phyloP scores from a whole-genome alignment of 2,797 vertebrate genomes.

The Danio albolineatus region DNA sequence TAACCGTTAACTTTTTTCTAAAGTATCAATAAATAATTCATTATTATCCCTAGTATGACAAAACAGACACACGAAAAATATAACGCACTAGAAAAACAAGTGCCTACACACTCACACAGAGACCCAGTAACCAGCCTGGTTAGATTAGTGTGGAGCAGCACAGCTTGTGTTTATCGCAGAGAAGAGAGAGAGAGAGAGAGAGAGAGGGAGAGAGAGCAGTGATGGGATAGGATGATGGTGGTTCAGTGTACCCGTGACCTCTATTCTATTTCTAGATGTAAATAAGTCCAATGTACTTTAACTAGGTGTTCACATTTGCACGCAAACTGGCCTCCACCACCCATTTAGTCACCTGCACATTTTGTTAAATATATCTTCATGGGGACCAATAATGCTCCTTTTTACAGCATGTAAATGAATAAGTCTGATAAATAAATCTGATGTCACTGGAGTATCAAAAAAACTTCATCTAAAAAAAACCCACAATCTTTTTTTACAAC shows the following conservation, averaged over 20 bases:
- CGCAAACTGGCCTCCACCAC: slow-evolving; percentile 20
- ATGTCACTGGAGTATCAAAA: too few species aligned
- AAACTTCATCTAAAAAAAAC: too few species aligned
- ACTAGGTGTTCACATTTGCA: slow-evolving; percentile 25
- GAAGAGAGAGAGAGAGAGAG: too few species aligned
- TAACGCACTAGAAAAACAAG: not conserved
- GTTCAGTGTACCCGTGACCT: slow-evolving; percentile 30
- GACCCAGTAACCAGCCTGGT: not conserved
- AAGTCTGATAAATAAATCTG: too few species aligned
- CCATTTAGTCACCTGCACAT: not conserved
- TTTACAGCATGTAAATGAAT: too few species aligned
- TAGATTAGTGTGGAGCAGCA: slow-evolving; percentile 1
- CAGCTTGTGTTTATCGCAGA: slow-evolving; percentile 27
- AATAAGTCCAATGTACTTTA: slow-evolving; percentile 50
- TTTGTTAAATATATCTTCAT: not conserved
- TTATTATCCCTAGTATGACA: not conserved
- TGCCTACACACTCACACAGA: not conserved
- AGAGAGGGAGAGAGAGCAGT: not conserved
- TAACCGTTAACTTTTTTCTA: not conserved
- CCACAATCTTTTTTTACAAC: too few species aligned
- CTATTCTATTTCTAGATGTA: slow-evolving; percentile 41
- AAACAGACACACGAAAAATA: not conserved
- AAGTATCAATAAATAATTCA: not conserved
- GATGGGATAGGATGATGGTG: not conserved
- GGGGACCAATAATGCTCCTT: too few species aligned